Base-by-base conservation (phyloP, 1,140 invertebrate genomes). In the Drosophila repletoides region DNA sequence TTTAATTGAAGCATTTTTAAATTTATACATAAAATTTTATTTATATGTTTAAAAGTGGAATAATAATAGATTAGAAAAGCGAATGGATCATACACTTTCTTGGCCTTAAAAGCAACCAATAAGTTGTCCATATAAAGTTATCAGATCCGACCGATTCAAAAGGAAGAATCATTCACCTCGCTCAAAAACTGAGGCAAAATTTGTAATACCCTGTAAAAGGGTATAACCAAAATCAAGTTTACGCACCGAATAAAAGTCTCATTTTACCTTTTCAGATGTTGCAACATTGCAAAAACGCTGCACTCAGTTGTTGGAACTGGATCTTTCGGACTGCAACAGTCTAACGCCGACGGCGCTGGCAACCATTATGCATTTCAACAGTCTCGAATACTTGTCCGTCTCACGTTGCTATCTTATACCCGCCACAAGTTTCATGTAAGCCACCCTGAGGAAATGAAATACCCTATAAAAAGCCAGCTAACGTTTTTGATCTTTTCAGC, bases 341-440 rank as follows among this genome's bases (percentile, higher is more conserved):
- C 88, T 98, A 0, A 94, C 95, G 0, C 92, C 92, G 3, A 81
- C 90, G 12, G 90, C 93, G 15, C 91, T 96, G 0, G 79, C 91
- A 1, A 89, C 91, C 59, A 91, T 97, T 38, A 86, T 92, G n/a
- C 89, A 92, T 33, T 92, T 97, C n/a, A 79, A 90, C 9, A 91
- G 94, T n/a, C 88, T 97, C 1, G 94, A 97, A 79, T 94, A 97
- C 90, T 90, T 98, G 0, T 95, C 95, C 0, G 90, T 98, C 5
- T 97, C 95, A 67, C 92, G 97, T 21, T 97, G 96, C 90, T 98
- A 97, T 83, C 92, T 93, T 52, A 94, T 98, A 72, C 90, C 93
- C n/a, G 90, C 92, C 5, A 90, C 92, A n/a, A 91, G 92, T 31
- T 91, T 93, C 59, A 89, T 93, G 93, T 94, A 91, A 92, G 93